Conservation (phyloP, 2,888 invertebrate genomes). For the Imbricaverruca yamaguchii region DNA sequence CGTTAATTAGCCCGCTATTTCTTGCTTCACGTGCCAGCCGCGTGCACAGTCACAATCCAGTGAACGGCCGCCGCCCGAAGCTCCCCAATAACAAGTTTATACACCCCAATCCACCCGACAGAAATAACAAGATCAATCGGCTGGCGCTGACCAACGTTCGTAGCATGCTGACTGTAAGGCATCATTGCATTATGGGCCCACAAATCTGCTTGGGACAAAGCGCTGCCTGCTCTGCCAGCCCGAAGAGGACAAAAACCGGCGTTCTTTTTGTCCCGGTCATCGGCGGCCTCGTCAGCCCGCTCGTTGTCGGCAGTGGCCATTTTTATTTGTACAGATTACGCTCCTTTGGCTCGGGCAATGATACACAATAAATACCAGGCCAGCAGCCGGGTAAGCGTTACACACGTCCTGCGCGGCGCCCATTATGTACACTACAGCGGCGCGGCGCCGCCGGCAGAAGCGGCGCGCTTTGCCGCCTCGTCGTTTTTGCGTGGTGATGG, state of each 20-base stretch:
- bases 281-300: neutral
- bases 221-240: neutral
- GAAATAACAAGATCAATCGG: neutral
- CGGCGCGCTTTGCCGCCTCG: constrained; percentile 12
- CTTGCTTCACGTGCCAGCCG: neutral
- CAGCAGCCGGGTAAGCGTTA: neutral
- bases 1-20: neutral
- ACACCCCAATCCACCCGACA: neutral
- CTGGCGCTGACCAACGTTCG: neutral
- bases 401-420: neutral
- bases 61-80: neutral
- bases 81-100: neutral
- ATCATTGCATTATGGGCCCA: neutral
- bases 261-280: neutral
- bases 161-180: neutral
- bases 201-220: neutral
- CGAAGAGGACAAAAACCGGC: neutral
- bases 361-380: neutral
- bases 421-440: neutral
- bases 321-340: constrained; percentile 6
- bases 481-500: neutral
- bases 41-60: neutral
- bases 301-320: constrained; percentile 1
- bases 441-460: neutral
- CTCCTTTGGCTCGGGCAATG: neutral